Base-by-base conservation (phyloP, 2,888 invertebrate genomes). In the Apotomis betuletana region DNA sequence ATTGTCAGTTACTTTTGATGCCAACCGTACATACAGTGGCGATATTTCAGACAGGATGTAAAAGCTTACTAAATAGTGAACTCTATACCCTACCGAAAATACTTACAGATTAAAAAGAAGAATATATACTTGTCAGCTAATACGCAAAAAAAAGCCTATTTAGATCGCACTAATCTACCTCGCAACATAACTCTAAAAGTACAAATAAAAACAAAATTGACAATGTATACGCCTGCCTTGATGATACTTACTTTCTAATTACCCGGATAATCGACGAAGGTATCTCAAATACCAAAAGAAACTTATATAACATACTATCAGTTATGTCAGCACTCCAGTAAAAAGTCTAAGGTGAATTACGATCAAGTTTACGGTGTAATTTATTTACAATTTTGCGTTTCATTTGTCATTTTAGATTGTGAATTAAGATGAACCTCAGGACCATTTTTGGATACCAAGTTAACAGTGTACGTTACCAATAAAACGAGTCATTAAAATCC, bases 321-420 rank as follows among this genome's bases (percentile, higher is more conserved):
- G 57, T 67, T 57, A 52, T 60, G 70, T 73, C 74, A 59, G 72
- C 67, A 58, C 61, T 69, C 68, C 58, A 55, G 44, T 67, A 63
- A 74, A 71, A 74, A 61, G 57, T 36, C 62, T 62, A 55, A 79
- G 80, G 79, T 84, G 80, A 82, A 77, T 75, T 80, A 83, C 83
- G 84, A 85, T 84, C 81, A 82, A 41, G 4, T 4, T 41, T 4
- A 86, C 84, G 79, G 75, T 75, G 65, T 75, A 60, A 77, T 81
- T 77, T 81, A 80, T 82, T 81, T 82, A 83, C 78, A 77, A 75
- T 80, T 79, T 78, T 77, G 74, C 74, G 76, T 76, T 74, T 78
- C 83, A 82, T 85, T 84, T 81, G 81, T 85, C 82, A 84, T 80
- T 78, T 73, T 60, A 70, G 77, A 76, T 73, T 75, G 74, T 76